Conservation (phyloP, 2,113 vertebrate genomes). For the Eubucco bourcierii region DNA sequence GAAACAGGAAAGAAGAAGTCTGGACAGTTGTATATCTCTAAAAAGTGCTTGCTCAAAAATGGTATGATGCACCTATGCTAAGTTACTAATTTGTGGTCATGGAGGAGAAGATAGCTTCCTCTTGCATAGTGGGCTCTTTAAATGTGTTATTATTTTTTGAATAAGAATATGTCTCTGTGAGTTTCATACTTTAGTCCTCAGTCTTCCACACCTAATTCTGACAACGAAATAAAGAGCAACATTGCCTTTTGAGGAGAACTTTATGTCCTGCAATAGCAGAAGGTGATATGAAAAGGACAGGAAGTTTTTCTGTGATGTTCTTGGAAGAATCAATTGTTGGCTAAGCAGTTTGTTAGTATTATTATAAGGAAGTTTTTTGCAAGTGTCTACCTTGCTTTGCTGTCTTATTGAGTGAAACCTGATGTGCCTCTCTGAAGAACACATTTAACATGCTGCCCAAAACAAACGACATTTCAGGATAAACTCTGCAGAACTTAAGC, state of each 20-base stretch:
- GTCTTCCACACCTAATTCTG: background rate
- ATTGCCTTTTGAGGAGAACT: background rate
- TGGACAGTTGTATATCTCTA: background rate
- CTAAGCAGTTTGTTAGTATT: background rate
- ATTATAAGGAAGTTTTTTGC: background rate
- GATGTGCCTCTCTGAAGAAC: background rate
- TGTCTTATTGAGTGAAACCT: background rate
- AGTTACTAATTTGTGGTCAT: background rate
- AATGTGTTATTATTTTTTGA: background rate
- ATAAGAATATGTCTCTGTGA: background rate
- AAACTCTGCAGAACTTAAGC: background rate
- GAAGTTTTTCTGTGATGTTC: background rate
- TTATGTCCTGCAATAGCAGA: background rate
- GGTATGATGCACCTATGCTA: background rate
- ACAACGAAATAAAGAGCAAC: background rate
- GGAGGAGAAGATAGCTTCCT: rapidly evolving
- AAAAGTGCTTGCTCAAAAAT: background rate
- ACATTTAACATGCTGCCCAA: background rate
- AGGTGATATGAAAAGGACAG: background rate
- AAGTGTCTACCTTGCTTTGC: background rate
- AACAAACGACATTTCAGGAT: background rate
- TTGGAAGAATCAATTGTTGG: background rate
- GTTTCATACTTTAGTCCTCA: background rate
- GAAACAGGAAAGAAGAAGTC: background rate
- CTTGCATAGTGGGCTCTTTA: background rate